Evolutionary conservation across 1,140 invertebrate species (phyloP).

Genomic region (Telenomus remus): DNA sequence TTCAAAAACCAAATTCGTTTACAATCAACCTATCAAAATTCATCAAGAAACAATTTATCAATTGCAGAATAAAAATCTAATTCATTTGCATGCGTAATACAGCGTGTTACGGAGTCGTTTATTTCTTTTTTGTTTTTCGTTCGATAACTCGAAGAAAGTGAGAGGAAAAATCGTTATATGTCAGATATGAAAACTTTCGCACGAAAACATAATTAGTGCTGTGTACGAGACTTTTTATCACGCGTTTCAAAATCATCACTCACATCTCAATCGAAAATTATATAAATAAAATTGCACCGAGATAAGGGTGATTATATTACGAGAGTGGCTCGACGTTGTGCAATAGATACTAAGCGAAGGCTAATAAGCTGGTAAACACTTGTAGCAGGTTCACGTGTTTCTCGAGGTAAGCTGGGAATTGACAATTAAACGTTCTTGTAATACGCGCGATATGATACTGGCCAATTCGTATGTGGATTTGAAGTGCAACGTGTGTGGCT

Average conservation of each 20-base stretch:
- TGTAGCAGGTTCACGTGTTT: conserved; percentile 3
- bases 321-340: conserved; percentile 21
- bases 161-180: too few species aligned
- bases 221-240: conserved; percentile 10
- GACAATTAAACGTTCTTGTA: conserved; percentile 34
- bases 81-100: conserved; percentile 6
- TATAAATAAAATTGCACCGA: conserved; percentile 20
- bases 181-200: not conserved
- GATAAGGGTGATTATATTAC: conserved; percentile 14
- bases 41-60: not conserved
- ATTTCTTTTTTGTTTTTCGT: not conserved
- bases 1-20: not conserved
- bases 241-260: conserved; percentile 12
- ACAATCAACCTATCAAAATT: not conserved
- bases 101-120: not conserved
- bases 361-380: conserved; percentile 13
- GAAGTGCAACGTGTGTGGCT: conserved; percentile 51
- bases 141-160: too few species aligned
- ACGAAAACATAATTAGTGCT: conserved; percentile 21
- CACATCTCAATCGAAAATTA: too few species aligned
- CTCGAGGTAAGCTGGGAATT: conserved; percentile 12
- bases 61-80: not conserved
- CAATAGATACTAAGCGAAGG: conserved; percentile 26
- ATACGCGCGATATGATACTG: conserved; percentile 19
- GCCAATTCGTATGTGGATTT: conserved; percentile 39